A percentile compares a stretch with the other conserved stretches of the same genome.
These are phyloP conservation scores for Entomyzon cyanotis DNA, from an alignment of 2,113 vertebrate species.

Conservation along the genomic window DNA sequence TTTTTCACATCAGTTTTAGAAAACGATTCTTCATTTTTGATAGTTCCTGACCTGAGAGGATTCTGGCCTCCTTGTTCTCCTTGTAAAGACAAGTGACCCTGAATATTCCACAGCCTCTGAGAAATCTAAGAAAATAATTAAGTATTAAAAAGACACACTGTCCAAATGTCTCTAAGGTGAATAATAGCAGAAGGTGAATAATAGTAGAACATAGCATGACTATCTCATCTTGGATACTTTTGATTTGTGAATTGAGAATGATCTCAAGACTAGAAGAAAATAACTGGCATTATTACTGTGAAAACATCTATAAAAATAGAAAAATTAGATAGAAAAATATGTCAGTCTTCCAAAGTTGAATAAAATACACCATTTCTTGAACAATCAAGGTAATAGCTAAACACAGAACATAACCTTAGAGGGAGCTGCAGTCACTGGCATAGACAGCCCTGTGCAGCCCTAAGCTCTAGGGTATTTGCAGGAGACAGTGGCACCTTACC, in stretches of 20 bases:
- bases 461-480: neutral
- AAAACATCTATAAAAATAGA: neutral
- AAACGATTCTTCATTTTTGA: neutral
- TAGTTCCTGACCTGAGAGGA: neutral
- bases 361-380: neutral
- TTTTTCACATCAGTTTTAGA: neutral
- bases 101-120: neutral
- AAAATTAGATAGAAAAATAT: neutral
- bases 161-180: neutral
- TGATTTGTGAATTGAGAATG: neutral
- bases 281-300: neutral
- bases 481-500: neutral
- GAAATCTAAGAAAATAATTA: constrained; percentile 1
- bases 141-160: neutral
- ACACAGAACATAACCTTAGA: neutral
- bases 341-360: neutral
- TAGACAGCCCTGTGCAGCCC: neutral
- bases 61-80: neutral
- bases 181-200: neutral
- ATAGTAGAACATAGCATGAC: neutral
- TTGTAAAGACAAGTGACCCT: neutral
- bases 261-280: neutral
- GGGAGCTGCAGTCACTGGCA: neutral
- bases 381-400: neutral
- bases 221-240: neutral